These are phyloP conservation scores for Pseudococcus longispinus DNA, from an alignment of 2,888 invertebrate species.

Conservation along the genomic window DNA sequence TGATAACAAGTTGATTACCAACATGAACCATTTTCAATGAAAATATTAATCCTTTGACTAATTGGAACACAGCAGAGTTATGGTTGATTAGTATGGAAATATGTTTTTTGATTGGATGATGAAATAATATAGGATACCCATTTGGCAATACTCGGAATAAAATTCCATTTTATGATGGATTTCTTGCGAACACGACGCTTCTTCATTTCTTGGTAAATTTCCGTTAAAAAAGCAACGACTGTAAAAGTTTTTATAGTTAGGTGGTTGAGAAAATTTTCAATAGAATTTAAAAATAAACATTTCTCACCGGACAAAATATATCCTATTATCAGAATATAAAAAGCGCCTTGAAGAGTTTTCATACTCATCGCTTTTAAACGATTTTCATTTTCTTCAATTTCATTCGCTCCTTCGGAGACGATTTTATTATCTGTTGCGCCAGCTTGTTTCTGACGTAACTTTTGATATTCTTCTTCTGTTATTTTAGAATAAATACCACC, in stretches of 20 bases:
- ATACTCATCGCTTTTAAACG: constrained; percentile 71
- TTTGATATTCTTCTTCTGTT: constrained; percentile 78
- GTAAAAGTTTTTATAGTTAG: background rate
- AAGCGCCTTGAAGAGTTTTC: constrained; percentile 76
- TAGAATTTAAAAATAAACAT: background rate
- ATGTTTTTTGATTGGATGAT: constrained; percentile 37
- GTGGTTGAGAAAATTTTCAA: background rate
- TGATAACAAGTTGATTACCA: background rate
- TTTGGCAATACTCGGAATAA: constrained; percentile 43
- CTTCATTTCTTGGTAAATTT: constrained; percentile 33
- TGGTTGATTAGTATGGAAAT: constrained; percentile 33
- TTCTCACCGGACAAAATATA: constrained; percentile 68
- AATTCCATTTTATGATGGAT: constrained; percentile 49
- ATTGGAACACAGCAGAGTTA: background rate
- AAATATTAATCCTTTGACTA: background rate
- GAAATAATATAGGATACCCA: constrained; percentile 28
- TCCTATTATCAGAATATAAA: constrained; percentile 74
- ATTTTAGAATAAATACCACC: constrained; percentile 79
- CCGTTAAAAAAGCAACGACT: constrained; percentile 37
- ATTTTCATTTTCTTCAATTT: constrained; percentile 60
- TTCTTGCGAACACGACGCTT: constrained; percentile 20
- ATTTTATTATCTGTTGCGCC: constrained; percentile 52
- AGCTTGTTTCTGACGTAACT: constrained; percentile 67
- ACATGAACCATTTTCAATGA: background rate
- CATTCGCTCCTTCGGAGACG: constrained; percentile 59